Evolutionary conservation across 2,113 vertebrate species (phyloP), one percentile per base, ranked within the genome.

Genomic region (Cheirogaleus medius): DNA sequence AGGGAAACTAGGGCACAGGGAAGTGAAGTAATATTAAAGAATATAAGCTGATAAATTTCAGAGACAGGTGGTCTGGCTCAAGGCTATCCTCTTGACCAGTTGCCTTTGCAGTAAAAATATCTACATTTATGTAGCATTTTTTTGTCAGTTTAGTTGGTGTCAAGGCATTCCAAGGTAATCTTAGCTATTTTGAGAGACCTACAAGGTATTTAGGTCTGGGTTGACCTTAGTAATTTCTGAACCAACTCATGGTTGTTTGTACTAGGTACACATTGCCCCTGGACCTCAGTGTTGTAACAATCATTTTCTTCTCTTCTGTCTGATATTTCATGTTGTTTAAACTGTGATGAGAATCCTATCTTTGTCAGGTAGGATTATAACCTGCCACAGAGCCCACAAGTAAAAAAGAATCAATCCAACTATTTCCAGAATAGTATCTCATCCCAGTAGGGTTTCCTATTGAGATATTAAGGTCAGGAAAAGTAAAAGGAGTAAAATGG

Each of bases 321-420:
- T 87, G 80, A 94, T 90, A 5, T 90, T 80, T 96, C 52, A 78
- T 89, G 7, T 81, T 82, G 4, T 87, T 68, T 94, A 93, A 92
- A 84, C 58, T 63, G 23, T 49, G 44, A 60, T 77, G 29, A 95
- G 34, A 91, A 47, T 88, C 37, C 64, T 92, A 1, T 77, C 69
- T 96, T 91, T 74, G 49, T 90, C 74, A 74, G 34, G 23, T 90
- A 68, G n/a, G 37, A 86, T 95, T 94, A 63, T 86, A 96, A 96
- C 42, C 74, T 94, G 66, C 54, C 32, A 44, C 47, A 93, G 52
- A 69, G 42, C 18, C 76, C 32, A 76, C 27, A n/a, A 37, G 15
- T 77, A 64, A 78, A 60, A 68, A 86, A 74, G 27, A 92, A 88
- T 78, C 27, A 27, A 83, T 9, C 64, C 17, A 97, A 23, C 52